Base-by-base conservation (phyloP, 2,888 invertebrate species). In the Rapana venosa region DNA sequence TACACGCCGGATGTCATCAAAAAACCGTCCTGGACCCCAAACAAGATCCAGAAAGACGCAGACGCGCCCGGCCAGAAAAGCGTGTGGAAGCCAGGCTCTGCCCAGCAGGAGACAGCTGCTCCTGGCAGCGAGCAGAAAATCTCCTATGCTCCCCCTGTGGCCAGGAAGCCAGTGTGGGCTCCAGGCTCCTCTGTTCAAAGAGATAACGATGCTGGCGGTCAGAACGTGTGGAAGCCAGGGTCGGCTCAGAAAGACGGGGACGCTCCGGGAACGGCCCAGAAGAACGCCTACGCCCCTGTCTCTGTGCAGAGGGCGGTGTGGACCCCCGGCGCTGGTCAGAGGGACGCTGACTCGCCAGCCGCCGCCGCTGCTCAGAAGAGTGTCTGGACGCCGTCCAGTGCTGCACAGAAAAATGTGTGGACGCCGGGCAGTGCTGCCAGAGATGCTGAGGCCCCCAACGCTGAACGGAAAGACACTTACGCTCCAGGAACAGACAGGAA, bases 241-340 rank as follows among this genome's bases (percentile, higher is more conserved):
- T 30, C 30, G 22, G 32, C 79, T 22, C 36, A 20, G 26, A 47
- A 26, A 13, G 81, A 83, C 26, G 11, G n/a, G 13, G 26, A 30
- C 20, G 47, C 22, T 5, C 11, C 81, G 2, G 47, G 81, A 36
- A 83, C 81, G 20, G 81, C 36, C 47, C 81, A 83, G 47, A 83
- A 47, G 47, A 47, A 22, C 47, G 15, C 5, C 36, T 30, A 83
- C 5, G 81, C 81, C 36, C 77, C 77, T 8, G 77, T 79, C 17
- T 79, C 81, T 83, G 81, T 36, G 36, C 81, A 83, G 36, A 83
- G n/a, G 47, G 47, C 36, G 4, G 81, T 83, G 26, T 83, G 81
- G 81, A 13, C 81, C 36, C 81, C 81, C 0, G 81, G 81, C 47
- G 36, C 81, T 22, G 47, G 5, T 47, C 81, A 83, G 47, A 83